Conservation (phyloP, 2,888 invertebrate genomes). For the Sympetrum striolatum region DNA sequence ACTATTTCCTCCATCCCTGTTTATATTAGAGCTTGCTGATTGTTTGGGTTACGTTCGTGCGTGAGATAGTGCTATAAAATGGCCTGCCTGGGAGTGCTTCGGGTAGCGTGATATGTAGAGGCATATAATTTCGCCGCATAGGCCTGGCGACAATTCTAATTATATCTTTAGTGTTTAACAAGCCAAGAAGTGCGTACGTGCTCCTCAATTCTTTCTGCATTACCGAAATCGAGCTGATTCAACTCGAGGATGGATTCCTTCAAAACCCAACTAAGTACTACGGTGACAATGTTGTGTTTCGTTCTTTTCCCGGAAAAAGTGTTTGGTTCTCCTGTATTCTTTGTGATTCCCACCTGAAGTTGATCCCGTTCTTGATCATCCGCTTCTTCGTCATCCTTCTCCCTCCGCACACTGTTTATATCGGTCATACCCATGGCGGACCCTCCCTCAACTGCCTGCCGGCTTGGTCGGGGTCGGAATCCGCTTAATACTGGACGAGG, state of each 20-base stretch:
- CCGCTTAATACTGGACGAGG: slow-evolving; percentile 34
- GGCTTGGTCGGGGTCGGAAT: slow-evolving; percentile 21
- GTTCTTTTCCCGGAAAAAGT: not conserved
- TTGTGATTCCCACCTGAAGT: slow-evolving; percentile 1
- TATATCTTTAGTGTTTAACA: not conserved
- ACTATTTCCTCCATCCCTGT: too few species aligned
- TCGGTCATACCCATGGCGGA: slow-evolving; percentile 33
- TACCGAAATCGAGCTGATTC: not conserved
- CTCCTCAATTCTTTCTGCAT: not conserved
- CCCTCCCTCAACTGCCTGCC: slow-evolving; percentile 32
- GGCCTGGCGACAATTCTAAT: not conserved
- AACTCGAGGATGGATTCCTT: not conserved
- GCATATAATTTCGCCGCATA: not conserved
- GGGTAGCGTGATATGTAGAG: not conserved
- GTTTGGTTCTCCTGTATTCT: not conserved
- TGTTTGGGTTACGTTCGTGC: too few species aligned
- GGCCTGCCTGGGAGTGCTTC: not conserved
- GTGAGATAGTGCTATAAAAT: too few species aligned
- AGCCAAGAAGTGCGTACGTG: not conserved
- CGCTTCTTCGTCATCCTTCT: not conserved
- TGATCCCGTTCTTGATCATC: slow-evolving; percentile 15
- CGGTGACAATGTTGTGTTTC: not conserved
- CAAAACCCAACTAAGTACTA: not conserved
- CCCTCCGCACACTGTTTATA: slow-evolving; percentile 20
- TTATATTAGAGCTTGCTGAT: too few species aligned